A percentile compares a stretch with the other conserved stretches of the same genome.
Conservation (phyloP, 2,113 vertebrate species). For the Charadrius vociferus region DNA sequence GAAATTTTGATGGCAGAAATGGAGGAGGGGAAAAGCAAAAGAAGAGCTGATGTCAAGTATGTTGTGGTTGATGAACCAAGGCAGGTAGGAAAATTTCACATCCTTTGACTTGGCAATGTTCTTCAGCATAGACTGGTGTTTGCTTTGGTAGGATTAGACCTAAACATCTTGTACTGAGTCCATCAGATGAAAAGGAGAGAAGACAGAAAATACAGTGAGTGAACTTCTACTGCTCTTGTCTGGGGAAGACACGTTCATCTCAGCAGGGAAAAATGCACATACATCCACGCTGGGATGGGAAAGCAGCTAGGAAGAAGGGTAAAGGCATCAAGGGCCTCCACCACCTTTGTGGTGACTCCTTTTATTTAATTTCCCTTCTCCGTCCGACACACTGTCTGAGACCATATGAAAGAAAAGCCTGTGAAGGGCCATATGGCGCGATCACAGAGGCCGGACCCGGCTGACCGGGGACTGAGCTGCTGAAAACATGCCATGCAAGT, state of each 20-base stretch:
- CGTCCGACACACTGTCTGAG: accelerated
- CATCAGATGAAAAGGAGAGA: background rate
- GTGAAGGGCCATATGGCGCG: background rate
- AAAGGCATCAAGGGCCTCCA: background rate
- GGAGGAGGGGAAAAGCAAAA: background rate
- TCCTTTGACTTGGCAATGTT: background rate
- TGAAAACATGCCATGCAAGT: accelerated
- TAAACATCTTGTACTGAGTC: background rate
- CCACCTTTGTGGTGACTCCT: background rate
- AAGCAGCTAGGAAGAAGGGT: background rate
- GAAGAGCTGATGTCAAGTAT: background rate
- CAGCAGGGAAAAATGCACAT: background rate
- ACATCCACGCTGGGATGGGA: background rate
- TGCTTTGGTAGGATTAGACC: background rate
- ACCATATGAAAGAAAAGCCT: background rate
- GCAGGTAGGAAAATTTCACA: background rate
- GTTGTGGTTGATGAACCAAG: background rate
- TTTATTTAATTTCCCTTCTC: background rate
- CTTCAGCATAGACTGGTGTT: background rate
- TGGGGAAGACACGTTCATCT: background rate
- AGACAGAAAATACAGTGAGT: background rate
- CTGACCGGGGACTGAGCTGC: background rate
- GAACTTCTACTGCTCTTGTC: background rate
- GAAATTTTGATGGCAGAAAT: background rate
- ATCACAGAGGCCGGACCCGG: accelerated